These are phyloP conservation scores for Drosophila asahinai DNA, from an alignment of 1,140 invertebrate genomes.

Conservation along the genomic window DNA sequence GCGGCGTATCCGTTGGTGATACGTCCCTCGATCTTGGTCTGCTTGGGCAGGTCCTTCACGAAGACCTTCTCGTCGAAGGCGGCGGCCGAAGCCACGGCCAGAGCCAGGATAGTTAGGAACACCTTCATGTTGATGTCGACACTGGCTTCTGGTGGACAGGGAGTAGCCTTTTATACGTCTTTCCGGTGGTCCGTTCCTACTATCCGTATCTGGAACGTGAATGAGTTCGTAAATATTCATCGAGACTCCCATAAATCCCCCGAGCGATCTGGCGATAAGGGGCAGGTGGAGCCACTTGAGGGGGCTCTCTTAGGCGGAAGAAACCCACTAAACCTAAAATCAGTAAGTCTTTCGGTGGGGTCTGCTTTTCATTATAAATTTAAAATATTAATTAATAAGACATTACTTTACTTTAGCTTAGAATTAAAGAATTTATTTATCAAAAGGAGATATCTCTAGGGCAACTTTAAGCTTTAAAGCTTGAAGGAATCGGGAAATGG, in stretches of 20 bases:
- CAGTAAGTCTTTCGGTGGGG: neutral
- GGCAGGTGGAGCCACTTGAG: neutral
- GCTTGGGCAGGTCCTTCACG: slow-evolving; percentile 41
- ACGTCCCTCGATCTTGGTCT: slow-evolving; percentile 60
- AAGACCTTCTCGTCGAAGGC: slow-evolving; percentile 42
- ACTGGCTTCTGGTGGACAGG: slow-evolving; percentile 31
- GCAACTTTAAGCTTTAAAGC: no score
- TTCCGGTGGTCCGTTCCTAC: neutral
- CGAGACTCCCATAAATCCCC: slow-evolving; percentile 23
- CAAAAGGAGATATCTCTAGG: no score
- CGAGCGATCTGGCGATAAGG: slow-evolving; percentile 1
- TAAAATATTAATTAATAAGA: no score
- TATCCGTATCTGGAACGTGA: slow-evolving; percentile 3
- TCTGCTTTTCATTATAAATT: neutral
- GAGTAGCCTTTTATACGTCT: slow-evolving; percentile 26
- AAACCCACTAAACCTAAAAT: neutral
- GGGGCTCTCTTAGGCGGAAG: neutral
- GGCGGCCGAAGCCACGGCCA: slow-evolving; percentile 39
- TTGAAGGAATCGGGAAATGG: no score
- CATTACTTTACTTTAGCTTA: neutral
- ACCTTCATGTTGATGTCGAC: slow-evolving; percentile 52
- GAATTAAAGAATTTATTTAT: neutral
- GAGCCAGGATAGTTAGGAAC: slow-evolving; percentile 42
- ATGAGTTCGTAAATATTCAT: slow-evolving; percentile 30
- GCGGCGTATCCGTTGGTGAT: slow-evolving; percentile 73